phyloP scores from a whole-genome alignment of 2,888 invertebrate species.

The Brachyopa scutellaris region DNA sequence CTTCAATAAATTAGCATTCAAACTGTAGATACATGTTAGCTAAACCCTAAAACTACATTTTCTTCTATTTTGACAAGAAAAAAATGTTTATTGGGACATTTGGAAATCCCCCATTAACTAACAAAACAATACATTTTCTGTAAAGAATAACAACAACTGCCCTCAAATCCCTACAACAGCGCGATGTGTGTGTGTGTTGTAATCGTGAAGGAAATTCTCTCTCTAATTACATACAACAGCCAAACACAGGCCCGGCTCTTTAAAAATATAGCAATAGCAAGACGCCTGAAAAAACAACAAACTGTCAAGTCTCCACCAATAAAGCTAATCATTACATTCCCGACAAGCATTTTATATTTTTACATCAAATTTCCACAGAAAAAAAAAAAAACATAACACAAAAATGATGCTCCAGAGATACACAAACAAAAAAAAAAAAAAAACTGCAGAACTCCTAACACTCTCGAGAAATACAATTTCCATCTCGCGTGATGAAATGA shows the following conservation, averaged over 20 bases:
- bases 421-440: constrained; percentile 2
- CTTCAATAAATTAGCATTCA: constrained; percentile 58
- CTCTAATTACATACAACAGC: constrained; percentile 56
- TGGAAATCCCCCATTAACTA: constrained; percentile 42
- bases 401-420: constrained; percentile 24
- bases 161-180: constrained; percentile 18
- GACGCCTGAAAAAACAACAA: constrained; percentile 66
- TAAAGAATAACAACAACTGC: constrained; percentile 17
- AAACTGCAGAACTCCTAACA: constrained; percentile 15
- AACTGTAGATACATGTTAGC: constrained; percentile 37
- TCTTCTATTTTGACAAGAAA: constrained; percentile 29
- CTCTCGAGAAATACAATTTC: constrained; percentile 42
- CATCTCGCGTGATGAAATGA: constrained; percentile 48
- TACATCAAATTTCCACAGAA: constrained; percentile 58
- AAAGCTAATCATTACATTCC: constrained; percentile 64
- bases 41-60: constrained; percentile 41
- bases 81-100: constrained; percentile 14
- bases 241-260: too few relatives aligned
- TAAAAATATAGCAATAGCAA: too few relatives aligned
- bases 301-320: constrained; percentile 67
- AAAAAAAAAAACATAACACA: constrained; percentile 22
- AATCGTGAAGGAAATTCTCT: constrained; percentile 29
- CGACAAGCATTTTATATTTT: constrained; percentile 46
- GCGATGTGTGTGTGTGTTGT: constrained; percentile 38
- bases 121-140: constrained; percentile 53